A percentile compares a stretch with the other conserved stretches of the same genome.
Conservation (phyloP, 2,113 vertebrate species). For the Nycticryphes semicollaris region DNA sequence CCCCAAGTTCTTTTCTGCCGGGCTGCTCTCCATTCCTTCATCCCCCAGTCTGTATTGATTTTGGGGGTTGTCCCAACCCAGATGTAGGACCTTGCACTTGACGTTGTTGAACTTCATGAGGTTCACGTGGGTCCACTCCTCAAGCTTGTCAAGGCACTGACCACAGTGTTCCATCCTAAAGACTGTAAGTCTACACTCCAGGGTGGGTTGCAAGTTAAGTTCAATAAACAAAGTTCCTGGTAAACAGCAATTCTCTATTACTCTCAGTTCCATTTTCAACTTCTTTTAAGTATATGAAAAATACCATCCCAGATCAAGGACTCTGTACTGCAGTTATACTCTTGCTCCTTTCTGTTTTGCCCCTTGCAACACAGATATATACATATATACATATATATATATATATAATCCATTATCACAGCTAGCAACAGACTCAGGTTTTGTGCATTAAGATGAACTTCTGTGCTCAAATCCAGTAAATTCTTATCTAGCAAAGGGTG, state of each 20-base stretch:
- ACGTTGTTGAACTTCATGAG: not conserved
- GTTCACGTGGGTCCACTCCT: not conserved
- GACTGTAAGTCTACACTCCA: not conserved
- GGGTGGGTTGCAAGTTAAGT: not conserved
- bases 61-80: not conserved
- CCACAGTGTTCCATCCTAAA: not conserved
- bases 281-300: not conserved
- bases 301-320: not conserved
- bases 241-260: not conserved
- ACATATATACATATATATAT: accelerated
- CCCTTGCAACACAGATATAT: not conserved
- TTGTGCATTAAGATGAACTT: not conserved
- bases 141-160: not conserved
- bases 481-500: not conserved
- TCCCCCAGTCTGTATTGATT: not conserved
- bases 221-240: not conserved
- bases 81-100: not conserved
- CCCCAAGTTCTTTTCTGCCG: not conserved
- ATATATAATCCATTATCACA: accelerated
- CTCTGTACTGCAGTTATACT: not conserved
- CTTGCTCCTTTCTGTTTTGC: not conserved
- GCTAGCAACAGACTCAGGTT: not conserved
- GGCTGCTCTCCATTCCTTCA: not conserved
- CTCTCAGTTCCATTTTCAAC: not conserved
- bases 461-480: not conserved